Base-by-base conservation (phyloP, 2,797 vertebrate species). In the Alcedo atthis region DNA sequence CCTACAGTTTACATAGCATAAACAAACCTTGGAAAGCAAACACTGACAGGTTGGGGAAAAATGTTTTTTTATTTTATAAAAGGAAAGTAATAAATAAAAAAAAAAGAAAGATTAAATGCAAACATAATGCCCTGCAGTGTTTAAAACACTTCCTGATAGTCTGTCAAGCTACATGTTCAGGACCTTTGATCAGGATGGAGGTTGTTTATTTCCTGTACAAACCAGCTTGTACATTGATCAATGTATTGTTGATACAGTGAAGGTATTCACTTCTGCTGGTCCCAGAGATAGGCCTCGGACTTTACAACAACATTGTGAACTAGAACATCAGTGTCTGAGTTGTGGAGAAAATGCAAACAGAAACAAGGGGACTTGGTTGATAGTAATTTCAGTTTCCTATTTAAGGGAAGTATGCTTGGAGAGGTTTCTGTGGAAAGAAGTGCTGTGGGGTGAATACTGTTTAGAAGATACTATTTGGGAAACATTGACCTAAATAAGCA, bases 141-240 rank as follows among this genome's bases (percentile, higher is more conserved):
- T 96, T 96, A 95, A 92, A 96, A 93, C 90, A 93, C 84, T 95
- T 95, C 86, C 81, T 94, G 95, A 90, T 69, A 94, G 87, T 87
- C 84, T 93, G 92, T 95, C 95, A 94, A 89, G 79, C 90, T 91
- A 84, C 73, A 89, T 95, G 93, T 94, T 90, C 73, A 81, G 70
- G 92, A 95, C 92, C 92, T 95, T 96, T 96, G 92, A 96, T 96
- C 95, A 95, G 95, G 33, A 87, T 83, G 59, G 88, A 89, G 73
- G 73, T 59, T 95, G 93, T 96, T 96, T 95, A 93, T 93, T 95
- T 94, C 84, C 89, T 81, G 81, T 67, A 85, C 93, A 94, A 96
- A 94, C 86, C 69, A 92, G 33, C 81, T 83, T 93, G 69, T 94
- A 93, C 92, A 59, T 81, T 94, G 92, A 95, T 95, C 95, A 94